Conservation (phyloP, 2,888 invertebrate species). For the Xestia c-nigrum region DNA sequence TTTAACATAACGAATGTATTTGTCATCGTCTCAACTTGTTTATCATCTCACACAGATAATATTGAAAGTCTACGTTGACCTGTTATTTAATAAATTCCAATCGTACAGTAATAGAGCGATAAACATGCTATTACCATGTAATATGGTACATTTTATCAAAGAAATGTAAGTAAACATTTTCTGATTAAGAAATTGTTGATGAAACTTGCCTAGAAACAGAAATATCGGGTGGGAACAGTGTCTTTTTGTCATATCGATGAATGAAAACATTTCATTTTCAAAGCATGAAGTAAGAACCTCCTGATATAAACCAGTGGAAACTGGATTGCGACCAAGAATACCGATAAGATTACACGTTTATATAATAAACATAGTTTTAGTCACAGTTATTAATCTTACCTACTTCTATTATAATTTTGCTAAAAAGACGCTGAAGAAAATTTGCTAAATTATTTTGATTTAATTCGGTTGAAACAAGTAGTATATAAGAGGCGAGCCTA, state of each 20-base stretch:
- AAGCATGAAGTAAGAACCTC: not conserved
- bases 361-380: conserved; percentile 39
- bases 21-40: conserved; percentile 44
- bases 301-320: conserved; percentile 24
- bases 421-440: not conserved
- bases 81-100: conserved; percentile 39
- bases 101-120: conserved; percentile 6
- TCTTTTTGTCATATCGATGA: not conserved
- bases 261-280: conserved; percentile 3
- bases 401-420: not conserved
- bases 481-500: not conserved
- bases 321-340: conserved; percentile 18
- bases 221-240: not conserved
- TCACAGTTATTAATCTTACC: conserved; percentile 6
- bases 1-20: conserved; percentile 22
- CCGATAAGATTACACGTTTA: conserved; percentile 46
- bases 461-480: not conserved
- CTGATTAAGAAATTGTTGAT: conserved; percentile 33
- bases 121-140: conserved; percentile 23
- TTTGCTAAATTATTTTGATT: not conserved
- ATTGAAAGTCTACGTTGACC: conserved; percentile 34
- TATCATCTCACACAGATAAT: conserved; percentile 47
- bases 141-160: conserved; percentile 27
- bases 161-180: conserved; percentile 29
- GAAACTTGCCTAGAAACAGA: conserved; percentile 45